Evolutionary conservation across 2,797 vertebrate genomes (phyloP).

Genomic region (Syngnathus acus): DNA sequence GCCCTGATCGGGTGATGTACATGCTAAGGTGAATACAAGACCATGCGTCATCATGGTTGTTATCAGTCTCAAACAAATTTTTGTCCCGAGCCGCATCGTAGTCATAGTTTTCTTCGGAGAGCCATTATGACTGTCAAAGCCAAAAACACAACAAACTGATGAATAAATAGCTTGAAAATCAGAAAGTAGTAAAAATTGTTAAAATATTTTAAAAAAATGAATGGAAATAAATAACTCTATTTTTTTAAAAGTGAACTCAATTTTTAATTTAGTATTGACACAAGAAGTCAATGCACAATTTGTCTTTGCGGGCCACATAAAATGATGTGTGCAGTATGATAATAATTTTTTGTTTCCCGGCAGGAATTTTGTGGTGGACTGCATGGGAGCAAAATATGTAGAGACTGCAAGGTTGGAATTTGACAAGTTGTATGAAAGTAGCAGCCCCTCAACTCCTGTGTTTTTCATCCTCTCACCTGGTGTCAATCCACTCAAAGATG

Average conservation of each 20-base stretch:
- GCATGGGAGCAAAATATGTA: conserved; percentile 69
- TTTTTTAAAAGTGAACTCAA: no score
- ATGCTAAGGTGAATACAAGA: conserved; percentile 57
- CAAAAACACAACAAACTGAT: no score
- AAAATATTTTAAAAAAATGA: no score
- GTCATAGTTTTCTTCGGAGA: no score
- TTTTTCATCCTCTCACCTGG: conserved; percentile 81
- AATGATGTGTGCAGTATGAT: neutral
- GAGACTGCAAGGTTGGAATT: conserved; percentile 65
- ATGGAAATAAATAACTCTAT: no score
- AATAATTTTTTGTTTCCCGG: conserved; percentile 6
- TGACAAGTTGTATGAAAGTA: conserved; percentile 70
- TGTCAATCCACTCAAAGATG: conserved; percentile 74
- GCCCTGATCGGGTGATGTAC: conserved; percentile 72
- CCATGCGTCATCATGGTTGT: conserved; percentile 4
- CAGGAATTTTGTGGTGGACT: conserved; percentile 77
- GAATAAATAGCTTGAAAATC: no score
- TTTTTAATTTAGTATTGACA: no score
- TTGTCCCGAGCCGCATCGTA: no score
- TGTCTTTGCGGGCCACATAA: no score
- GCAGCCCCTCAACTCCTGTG: conserved; percentile 63
- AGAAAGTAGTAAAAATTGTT: no score
- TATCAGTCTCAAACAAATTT: neutral
- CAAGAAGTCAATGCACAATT: no score
- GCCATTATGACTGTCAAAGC: no score